A percentile compares a stretch with the other conserved stretches of the same genome.
phyloP scores from a whole-genome alignment of 2,113 vertebrate genomes.

The Heteronetta atricapilla region DNA sequence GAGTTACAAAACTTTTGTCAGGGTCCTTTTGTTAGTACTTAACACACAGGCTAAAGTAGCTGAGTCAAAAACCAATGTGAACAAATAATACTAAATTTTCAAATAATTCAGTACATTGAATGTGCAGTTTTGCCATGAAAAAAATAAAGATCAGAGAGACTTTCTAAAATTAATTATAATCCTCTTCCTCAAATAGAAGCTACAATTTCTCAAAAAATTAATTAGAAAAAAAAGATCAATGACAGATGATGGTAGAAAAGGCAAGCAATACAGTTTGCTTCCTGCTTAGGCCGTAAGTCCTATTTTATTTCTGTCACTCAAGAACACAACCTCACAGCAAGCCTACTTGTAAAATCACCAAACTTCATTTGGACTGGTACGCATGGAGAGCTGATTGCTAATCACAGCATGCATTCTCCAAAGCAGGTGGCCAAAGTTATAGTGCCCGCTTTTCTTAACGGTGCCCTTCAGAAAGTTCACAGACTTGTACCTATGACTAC shows the following conservation, averaged over 20 bases:
- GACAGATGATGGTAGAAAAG: neutral
- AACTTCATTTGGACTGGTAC: neutral
- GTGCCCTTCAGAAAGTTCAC: neutral
- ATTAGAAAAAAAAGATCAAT: neutral
- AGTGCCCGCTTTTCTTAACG: neutral
- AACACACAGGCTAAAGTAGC: neutral
- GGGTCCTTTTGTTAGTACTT: neutral
- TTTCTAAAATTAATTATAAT: neutral
- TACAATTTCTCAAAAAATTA: neutral
- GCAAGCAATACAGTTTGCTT: neutral
- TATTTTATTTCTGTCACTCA: neutral
- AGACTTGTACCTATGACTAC: neutral
- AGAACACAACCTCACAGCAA: neutral
- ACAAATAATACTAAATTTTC: neutral
- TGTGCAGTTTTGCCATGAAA: neutral
- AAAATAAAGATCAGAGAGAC: neutral
- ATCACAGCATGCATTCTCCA: fast-evolving
- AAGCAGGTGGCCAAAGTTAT: neutral
- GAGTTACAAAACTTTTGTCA: neutral
- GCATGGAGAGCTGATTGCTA: neutral
- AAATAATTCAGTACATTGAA: neutral
- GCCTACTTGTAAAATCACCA: neutral
- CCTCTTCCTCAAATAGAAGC: neutral
- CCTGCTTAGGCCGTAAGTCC: neutral
- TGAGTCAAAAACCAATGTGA: neutral